Percentiles rank a stretch among this genome's conserved stretches.
phyloP scores from a whole-genome alignment of 2,113 vertebrate species.

The Accipiter cooperii region DNA sequence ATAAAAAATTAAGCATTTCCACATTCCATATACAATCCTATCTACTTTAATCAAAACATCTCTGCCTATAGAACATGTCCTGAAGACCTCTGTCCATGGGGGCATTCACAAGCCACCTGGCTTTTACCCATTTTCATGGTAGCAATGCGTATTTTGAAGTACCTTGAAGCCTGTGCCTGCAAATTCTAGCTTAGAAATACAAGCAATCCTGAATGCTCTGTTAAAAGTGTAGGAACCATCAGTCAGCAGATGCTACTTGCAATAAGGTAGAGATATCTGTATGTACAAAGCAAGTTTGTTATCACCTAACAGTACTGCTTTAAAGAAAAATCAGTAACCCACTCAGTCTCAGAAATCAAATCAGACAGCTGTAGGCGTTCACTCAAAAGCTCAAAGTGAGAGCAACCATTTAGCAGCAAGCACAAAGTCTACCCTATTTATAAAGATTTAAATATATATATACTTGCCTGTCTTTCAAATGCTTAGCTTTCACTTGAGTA shows the following conservation, averaged over 20 bases:
- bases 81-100: neutral
- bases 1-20: neutral
- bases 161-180: neutral
- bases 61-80: neutral
- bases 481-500: conserved; percentile 98
- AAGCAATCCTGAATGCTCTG: neutral
- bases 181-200: neutral
- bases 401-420: neutral
- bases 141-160: neutral
- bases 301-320: neutral
- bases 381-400: neutral
- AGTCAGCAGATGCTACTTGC: neutral
- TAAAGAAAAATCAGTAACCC: neutral
- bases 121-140: neutral
- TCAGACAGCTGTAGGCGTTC: neutral
- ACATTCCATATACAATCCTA: neutral
- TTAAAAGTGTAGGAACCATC: neutral
- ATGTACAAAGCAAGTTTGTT: neutral
- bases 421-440: neutral
- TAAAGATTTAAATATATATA: neutral
- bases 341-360: neutral
- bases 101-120: neutral
- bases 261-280: neutral
- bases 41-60: neutral
- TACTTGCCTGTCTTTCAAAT: conserved; percentile 96